A percentile compares a stretch with the other conserved stretches of the same genome.
These are phyloP conservation scores for Acheta domesticus DNA, from an alignment of 2,888 invertebrate genomes.

Conservation along the genomic window DNA sequence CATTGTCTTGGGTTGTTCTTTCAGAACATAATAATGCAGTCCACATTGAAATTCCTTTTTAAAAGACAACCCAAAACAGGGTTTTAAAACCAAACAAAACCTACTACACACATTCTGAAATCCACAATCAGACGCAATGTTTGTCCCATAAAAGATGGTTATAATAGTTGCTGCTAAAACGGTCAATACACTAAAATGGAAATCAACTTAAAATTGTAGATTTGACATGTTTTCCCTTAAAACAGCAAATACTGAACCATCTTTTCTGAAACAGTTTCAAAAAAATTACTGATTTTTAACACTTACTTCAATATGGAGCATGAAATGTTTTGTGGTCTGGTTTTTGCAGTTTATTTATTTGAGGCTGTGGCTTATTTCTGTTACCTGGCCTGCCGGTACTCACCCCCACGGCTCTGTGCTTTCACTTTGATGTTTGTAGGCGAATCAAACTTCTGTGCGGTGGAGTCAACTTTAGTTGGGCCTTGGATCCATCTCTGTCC, in stretches of 20 bases:
- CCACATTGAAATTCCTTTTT: no score
- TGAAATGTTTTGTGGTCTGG: conserved; percentile 1
- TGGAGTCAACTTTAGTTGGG: conserved; percentile 24
- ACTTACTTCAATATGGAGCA: background rate
- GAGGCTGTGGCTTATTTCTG: conserved; percentile 19
- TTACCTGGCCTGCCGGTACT: conserved; percentile 33
- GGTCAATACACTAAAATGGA: background rate
- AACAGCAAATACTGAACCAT: background rate
- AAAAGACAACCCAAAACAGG: background rate
- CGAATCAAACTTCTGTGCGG: conserved; percentile 18
- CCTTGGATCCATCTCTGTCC: conserved; percentile 37
- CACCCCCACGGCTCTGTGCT: conserved; percentile 28
- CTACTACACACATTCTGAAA: conserved; percentile 3
- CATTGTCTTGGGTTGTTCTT: no score
- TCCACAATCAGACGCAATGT: background rate
- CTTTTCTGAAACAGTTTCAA: background rate
- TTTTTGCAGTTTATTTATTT: background rate
- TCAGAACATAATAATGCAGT: no score
- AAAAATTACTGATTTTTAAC: background rate
- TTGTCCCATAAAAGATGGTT: background rate
- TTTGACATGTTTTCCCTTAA: no score
- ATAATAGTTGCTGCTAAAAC: background rate
- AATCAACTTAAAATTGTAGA: background rate
- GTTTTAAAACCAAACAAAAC: background rate
- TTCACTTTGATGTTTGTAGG: conserved; percentile 18